Evolutionary conservation across 1,140 invertebrate species (phyloP).

Genomic region (Eriosoma lanigerum): DNA sequence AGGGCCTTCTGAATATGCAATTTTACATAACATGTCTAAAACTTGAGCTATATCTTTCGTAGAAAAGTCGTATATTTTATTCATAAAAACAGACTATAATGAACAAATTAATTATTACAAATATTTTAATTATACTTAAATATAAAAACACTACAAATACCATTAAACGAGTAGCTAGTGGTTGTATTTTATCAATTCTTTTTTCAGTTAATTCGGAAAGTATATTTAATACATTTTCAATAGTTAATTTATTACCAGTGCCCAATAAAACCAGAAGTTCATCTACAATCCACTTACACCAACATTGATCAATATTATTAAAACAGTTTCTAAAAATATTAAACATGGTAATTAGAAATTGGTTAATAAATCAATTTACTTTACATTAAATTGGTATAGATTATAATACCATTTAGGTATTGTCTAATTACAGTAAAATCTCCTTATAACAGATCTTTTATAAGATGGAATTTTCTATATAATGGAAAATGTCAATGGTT

Average conservation of each 20-base stretch:
- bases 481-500: too few relatives aligned
- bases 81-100: slow-evolving; percentile 59
- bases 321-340: slow-evolving; percentile 54
- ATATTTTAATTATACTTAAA: background rate
- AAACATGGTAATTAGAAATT: too few relatives aligned
- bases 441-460: too few relatives aligned
- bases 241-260: slow-evolving; percentile 45
- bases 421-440: too few relatives aligned
- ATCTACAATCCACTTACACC: slow-evolving; percentile 54
- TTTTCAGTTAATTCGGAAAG: slow-evolving; percentile 53
- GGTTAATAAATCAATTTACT: too few relatives aligned
- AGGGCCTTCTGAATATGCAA: slow-evolving; percentile 61
- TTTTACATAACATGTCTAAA: slow-evolving; percentile 63
- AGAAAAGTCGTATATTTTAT: slow-evolving; percentile 63
- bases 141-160: background rate
- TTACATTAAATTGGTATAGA: too few relatives aligned
- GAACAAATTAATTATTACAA: too few relatives aligned
- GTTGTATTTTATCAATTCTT: slow-evolving; percentile 53
- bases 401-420: too few relatives aligned
- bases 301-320: slow-evolving; percentile 52
- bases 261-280: slow-evolving; percentile 53
- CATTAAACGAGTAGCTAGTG: slow-evolving; percentile 53
- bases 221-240: slow-evolving; percentile 53
- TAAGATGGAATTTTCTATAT: too few relatives aligned
- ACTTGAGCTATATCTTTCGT: slow-evolving; percentile 63